phyloP scores from a whole-genome alignment of 2,888 invertebrate genomes.

The Clusia tigrina region DNA sequence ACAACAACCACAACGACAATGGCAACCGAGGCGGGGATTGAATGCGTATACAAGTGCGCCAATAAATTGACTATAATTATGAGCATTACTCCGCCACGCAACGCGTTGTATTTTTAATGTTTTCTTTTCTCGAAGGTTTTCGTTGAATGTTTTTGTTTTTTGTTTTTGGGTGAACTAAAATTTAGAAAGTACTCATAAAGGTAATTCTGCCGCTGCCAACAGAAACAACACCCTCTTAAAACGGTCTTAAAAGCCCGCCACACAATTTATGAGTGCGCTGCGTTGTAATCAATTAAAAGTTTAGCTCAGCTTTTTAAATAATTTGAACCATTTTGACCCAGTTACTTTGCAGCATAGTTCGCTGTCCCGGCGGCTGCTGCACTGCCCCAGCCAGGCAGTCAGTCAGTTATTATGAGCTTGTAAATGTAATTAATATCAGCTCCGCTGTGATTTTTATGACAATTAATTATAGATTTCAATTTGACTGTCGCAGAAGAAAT shows the following conservation, averaged over 20 bases:
- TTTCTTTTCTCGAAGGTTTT: too few species aligned
- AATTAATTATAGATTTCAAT: constrained; percentile 4
- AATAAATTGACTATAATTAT: too few species aligned
- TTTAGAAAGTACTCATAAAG: too few species aligned
- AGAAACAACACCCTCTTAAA: too few species aligned
- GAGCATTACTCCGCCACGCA: too few species aligned
- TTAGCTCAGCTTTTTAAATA: neutral
- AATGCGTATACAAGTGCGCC: too few species aligned
- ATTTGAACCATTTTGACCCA: constrained; percentile 1
- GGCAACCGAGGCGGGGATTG: too few species aligned
- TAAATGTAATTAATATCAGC: neutral
- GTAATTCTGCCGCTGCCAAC: too few species aligned
- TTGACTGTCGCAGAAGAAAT: constrained; percentile 8
- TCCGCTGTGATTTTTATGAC: neutral
- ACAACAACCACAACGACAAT: too few species aligned
- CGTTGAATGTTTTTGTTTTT: too few species aligned
- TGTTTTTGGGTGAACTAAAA: too few species aligned
- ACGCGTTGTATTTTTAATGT: too few species aligned
- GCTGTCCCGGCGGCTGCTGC: neutral
- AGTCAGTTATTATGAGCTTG: neutral
- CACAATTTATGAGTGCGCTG: neutral
- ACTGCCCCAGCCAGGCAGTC: neutral
- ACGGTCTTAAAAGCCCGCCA: neutral
- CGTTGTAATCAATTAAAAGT: neutral
- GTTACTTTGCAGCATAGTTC: neutral